A percentile compares a stretch with the other conserved stretches of the same genome.
These are phyloP conservation scores for Chunga burmeisteri DNA, from an alignment of 2,113 vertebrate genomes.

Conservation along the genomic window DNA sequence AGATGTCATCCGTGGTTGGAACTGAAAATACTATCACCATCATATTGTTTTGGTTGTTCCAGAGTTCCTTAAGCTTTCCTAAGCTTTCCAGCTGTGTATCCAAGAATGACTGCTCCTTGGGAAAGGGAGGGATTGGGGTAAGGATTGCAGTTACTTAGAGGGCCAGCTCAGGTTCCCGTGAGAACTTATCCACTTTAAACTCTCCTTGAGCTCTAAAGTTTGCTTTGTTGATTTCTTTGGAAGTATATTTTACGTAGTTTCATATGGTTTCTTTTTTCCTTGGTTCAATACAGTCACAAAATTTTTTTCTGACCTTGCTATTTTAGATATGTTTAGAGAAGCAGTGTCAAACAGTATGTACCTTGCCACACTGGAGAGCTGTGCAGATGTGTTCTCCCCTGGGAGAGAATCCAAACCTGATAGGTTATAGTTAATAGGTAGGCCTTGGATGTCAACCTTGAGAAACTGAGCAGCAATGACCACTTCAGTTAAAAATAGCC, in stretches of 20 bases:
- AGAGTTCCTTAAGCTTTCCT: not conserved
- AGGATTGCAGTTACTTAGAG: not conserved
- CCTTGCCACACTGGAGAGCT: not conserved
- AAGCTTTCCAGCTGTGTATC: not conserved
- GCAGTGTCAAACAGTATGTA: accelerated
- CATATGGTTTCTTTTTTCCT: not conserved
- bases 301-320: not conserved
- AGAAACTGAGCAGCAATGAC: not conserved
- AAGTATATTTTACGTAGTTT: not conserved
- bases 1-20: not conserved
- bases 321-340: not conserved
- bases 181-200: not conserved
- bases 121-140: not conserved
- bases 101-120: not conserved
- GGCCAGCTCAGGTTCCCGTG: not conserved
- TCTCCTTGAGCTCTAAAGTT: not conserved
- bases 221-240: not conserved
- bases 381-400: not conserved
- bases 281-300: accelerated
- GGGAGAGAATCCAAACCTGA: not conserved
- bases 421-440: not conserved
- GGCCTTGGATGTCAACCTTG: not conserved
- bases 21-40: not conserved
- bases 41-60: not conserved
- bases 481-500: not conserved